phyloP scores from a whole-genome alignment of 1,140 invertebrate genomes.

The Aphelinus atriplicis region DNA sequence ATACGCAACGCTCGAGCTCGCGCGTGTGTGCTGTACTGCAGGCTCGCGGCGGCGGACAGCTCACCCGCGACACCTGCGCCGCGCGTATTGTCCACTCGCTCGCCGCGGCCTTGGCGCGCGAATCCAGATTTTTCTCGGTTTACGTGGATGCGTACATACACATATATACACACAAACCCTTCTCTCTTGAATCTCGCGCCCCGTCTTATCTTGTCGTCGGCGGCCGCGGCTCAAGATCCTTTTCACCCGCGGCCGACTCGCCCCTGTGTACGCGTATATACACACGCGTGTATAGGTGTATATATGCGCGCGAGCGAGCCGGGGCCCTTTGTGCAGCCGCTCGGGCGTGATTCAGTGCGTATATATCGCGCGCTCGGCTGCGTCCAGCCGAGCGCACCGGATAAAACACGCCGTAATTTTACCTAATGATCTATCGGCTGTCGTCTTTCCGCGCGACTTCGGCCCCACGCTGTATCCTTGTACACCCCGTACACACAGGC shows the following conservation, averaged over 20 bases:
- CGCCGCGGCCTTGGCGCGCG: neutral
- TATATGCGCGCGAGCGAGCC: too few relatives aligned
- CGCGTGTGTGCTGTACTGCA: too few relatives aligned
- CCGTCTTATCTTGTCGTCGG: neutral
- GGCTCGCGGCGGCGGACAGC: too few relatives aligned
- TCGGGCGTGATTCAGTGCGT: constrained; percentile 13
- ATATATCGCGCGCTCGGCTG: neutral
- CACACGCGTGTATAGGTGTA: too few relatives aligned
- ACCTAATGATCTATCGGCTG: constrained; percentile 32
- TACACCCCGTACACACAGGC: too few relatives aligned
- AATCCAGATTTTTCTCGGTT: neutral
- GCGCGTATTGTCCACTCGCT: constrained; percentile 13
- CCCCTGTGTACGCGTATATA: too few relatives aligned
- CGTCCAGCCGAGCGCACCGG: neutral
- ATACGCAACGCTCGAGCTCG: neutral
- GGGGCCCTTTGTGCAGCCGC: neutral
- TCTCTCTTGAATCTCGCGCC: neutral
- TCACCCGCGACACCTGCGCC: neutral
- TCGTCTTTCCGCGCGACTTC: neutral
- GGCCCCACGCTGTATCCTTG: neutral
- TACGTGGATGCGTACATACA: neutral
- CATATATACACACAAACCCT: too few relatives aligned
- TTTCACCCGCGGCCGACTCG: too few relatives aligned
- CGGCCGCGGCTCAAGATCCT: too few relatives aligned
- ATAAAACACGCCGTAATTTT: constrained; percentile 29